Evolutionary conservation across 2,888 invertebrate species (phyloP), one percentile per base, ranked within the genome.

Genomic region (Cetonia aurata): DNA sequence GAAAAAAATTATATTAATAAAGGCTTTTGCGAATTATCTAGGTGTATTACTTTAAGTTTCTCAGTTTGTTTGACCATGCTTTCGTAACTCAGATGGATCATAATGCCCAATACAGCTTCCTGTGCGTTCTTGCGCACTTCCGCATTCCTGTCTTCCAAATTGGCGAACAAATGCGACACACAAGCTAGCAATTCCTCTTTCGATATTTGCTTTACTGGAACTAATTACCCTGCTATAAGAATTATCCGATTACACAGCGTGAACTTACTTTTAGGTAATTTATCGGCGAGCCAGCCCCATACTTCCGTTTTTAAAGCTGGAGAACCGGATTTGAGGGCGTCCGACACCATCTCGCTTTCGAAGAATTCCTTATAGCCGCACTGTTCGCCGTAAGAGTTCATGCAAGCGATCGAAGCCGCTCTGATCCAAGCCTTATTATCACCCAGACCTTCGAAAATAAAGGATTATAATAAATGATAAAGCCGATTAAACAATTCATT

Each of bases 91-190:
- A 96, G 86, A 82, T 97, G 97, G 74, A 96, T 90, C 97, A 98
- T 98, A 78, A 96, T 90, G 2, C 96, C 96, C 52, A 96, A 85
- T 44, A 97, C 91, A 50, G 96, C 94, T 81, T 97, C 97, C 67
- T 92, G 92, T 0, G 96, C 93, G 79, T 93, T 94, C 82, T 96
- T 96, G 10, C 98, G 88, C 3, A 98, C 97, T 76, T 97, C 97
- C 0, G 91, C 93, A 80, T 93, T 95, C 68, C 98, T 89, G 85
- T 98, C 98, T 81, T 96, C 97, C 71, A 98, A 84, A 79, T 95
- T 94, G 44, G 90, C 88, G 84, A 91, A 96, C 67, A 98, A 84
- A 75, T 89, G 87, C 0, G 94, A 93, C 70, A 97, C 85, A 84
- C 95, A 93, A 1, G 90, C 84, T 0, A 89, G 83, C 1, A 98